Conservation (phyloP, 2,797 vertebrate species). For the Forpus xanthops region DNA sequence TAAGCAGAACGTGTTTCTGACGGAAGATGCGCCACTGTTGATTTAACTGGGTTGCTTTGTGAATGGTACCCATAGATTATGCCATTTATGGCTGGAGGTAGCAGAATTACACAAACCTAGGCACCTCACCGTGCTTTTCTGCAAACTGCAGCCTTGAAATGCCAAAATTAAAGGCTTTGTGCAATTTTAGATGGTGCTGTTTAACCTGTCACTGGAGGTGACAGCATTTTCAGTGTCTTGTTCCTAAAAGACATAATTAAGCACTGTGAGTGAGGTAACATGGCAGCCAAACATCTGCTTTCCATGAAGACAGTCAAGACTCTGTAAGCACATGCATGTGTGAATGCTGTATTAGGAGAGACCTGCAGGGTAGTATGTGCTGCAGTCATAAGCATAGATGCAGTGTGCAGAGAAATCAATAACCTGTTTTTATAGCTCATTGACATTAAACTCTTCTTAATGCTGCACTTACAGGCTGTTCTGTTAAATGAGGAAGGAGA, state of each 20-base stretch:
- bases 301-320: fast-evolving
- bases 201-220: not conserved
- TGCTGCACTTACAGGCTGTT: conserved; percentile 79
- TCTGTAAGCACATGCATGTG: not conserved
- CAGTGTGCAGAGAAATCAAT: not conserved
- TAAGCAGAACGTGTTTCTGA: not conserved
- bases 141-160: not conserved
- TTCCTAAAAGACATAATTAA: not conserved
- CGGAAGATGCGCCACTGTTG: not conserved
- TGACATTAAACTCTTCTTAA: not conserved
- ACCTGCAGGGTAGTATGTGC: not conserved
- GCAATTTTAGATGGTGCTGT: not conserved
- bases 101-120: not conserved
- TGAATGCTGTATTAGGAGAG: not conserved
- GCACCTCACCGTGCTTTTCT: not conserved
- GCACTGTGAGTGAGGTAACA: not conserved
- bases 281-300: not conserved
- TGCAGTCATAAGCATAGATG: not conserved
- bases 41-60: not conserved
- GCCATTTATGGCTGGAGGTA: not conserved
- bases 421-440: not conserved
- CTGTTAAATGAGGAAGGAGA: conserved; percentile 80
- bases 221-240: not conserved
- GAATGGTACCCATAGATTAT: fast-evolving
- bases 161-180: not conserved